A percentile compares a stretch with the other conserved stretches of the same genome.
phyloP scores from a whole-genome alignment of 1,140 invertebrate species.

The Helicorthomorpha holstii region DNA sequence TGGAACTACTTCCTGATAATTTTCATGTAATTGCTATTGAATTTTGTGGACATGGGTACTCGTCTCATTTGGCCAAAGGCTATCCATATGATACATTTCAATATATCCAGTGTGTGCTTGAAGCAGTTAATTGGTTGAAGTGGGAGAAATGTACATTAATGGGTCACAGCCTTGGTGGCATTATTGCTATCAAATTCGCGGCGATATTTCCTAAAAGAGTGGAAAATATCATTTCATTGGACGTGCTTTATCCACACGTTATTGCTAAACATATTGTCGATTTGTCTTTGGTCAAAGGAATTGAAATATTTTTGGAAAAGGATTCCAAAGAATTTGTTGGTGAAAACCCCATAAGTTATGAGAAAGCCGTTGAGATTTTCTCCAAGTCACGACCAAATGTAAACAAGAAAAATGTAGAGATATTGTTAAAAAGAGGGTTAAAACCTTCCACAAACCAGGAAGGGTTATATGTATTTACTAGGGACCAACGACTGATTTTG shows the following conservation, averaged over 20 bases:
- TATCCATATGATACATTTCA: conserved; percentile 42
- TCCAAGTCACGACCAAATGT: not conserved
- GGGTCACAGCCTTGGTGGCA: conserved; percentile 25
- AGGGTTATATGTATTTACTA: not conserved
- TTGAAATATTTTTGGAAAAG: no score
- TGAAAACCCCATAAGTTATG: not conserved
- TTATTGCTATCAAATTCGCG: conserved; percentile 19
- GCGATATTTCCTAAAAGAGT: conserved; percentile 26
- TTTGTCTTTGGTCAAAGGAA: not conserved
- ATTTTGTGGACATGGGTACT: conserved; percentile 52
- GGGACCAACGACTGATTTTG: not conserved
- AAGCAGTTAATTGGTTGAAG: conserved; percentile 54
- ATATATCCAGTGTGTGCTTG: conserved; percentile 42
- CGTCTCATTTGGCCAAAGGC: conserved; percentile 54
- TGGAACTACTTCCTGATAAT: not conserved
- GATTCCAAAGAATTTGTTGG: no score
- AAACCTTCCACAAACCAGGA: not conserved
- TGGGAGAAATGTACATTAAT: conserved; percentile 43
- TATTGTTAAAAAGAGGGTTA: not conserved
- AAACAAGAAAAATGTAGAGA: not conserved
- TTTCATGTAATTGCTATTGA: conserved; percentile 3
- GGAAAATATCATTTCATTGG: conserved; percentile 30
- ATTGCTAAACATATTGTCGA: not conserved
- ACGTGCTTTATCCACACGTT: conserved; percentile 30
- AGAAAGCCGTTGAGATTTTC: not conserved